Conservation (phyloP, 35 echinoderm and acorn worm species). For the Ophiothrix spiculata region DNA sequence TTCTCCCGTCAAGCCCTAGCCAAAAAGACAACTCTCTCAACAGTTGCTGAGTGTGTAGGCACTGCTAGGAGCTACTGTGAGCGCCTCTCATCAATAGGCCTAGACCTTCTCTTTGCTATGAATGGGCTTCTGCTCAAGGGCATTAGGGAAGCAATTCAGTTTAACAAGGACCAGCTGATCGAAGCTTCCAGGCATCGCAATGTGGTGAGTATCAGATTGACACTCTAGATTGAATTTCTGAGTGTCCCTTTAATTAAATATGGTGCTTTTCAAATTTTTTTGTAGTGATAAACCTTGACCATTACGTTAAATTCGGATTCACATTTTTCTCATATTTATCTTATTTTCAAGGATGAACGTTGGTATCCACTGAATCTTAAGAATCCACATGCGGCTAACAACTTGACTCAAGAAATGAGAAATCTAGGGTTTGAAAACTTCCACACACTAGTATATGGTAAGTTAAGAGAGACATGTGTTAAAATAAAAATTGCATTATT, state of each 20-base stretch:
- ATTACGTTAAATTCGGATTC: too few relatives aligned
- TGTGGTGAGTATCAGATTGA: constrained; percentile 59
- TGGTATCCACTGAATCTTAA: constrained; percentile 93
- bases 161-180: constrained; percentile 95
- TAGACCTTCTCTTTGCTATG: constrained; percentile 85
- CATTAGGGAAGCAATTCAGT: constrained; percentile 73
- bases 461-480: too few relatives aligned
- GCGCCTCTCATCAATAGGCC: constrained; percentile 71
- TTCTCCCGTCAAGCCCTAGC: constrained; percentile 95
- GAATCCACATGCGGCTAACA: constrained; percentile 85
- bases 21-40: constrained; percentile 75
- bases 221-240: neutral
- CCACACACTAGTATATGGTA: constrained; percentile 85
- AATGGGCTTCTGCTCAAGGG: constrained; percentile 78
- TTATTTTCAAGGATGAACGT: constrained; percentile 79
- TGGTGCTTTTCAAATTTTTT: too few relatives aligned
- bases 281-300: too few relatives aligned
- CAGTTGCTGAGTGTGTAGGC: constrained; percentile 84
- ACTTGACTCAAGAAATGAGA: constrained; percentile 79
- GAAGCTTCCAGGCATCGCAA: constrained; percentile 92
- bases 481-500: too few relatives aligned
- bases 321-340: neutral
- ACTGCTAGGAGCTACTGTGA: constrained; percentile 79
- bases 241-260: neutral
- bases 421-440: constrained; percentile 80